Evolutionary conservation across 2,113 vertebrate species (phyloP).

Genomic region (Calonectris borealis): DNA sequence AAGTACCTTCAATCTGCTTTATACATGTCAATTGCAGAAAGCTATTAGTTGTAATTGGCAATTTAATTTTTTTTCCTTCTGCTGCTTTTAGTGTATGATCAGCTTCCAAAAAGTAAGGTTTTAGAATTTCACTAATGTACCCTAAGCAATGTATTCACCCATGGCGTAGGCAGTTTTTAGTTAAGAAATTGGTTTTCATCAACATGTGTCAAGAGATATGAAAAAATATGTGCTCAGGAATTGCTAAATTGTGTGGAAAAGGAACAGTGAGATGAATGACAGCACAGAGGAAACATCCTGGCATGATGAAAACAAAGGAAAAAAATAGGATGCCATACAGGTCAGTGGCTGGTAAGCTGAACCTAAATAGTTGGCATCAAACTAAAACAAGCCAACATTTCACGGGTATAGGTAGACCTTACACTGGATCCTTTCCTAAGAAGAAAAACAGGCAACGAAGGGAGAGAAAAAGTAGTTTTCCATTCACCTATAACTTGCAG

Average conservation of each 20-base stretch:
- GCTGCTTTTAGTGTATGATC: conserved; percentile 8
- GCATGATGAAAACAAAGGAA: not conserved
- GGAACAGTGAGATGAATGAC: not conserved
- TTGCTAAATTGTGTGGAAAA: not conserved
- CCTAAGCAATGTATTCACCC: not conserved
- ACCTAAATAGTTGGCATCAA: not conserved
- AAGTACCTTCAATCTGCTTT: conserved; percentile 33
- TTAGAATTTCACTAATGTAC: conserved; percentile 17
- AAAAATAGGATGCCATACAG: not conserved
- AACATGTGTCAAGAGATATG: not conserved
- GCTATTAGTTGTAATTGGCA: conserved; percentile 45
- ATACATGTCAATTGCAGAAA: conserved; percentile 33
- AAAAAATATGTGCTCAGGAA: not conserved
- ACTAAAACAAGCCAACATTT: not conserved
- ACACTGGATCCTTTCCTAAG: not conserved
- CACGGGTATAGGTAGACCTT: not conserved
- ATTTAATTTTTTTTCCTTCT: conserved; percentile 32
- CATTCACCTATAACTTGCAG: not conserved
- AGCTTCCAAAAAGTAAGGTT: conserved; percentile 10
- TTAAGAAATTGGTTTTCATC: not conserved
- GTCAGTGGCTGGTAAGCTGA: not conserved
- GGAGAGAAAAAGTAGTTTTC: not conserved
- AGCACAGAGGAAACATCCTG: not conserved
- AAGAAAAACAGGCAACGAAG: not conserved
- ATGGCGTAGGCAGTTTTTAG: not conserved